Evolutionary conservation across 2,888 invertebrate species (phyloP).

Genomic region (Pemphredon lugubris): DNA sequence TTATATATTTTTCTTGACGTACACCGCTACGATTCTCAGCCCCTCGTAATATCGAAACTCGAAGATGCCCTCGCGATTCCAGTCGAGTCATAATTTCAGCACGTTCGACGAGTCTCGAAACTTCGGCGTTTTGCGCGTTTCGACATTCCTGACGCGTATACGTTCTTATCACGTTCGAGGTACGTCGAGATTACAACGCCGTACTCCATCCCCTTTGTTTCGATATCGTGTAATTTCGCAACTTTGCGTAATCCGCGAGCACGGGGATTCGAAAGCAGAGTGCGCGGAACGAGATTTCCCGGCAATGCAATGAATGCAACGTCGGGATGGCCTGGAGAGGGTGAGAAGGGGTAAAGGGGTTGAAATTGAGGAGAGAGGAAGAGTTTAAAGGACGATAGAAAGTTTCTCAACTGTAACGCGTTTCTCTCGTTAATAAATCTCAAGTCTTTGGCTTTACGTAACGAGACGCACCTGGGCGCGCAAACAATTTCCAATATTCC

Average conservation of each 20-base stretch:
- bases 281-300: slow-evolving; percentile 44
- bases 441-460: background rate
- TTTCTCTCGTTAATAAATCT: background rate
- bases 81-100: slow-evolving; percentile 27
- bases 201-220: slow-evolving; percentile 38
- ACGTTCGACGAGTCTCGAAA: slow-evolving; percentile 37
- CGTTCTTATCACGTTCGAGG: slow-evolving; percentile 30
- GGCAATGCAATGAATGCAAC: slow-evolving; percentile 9
- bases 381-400: slow-evolving; percentile 30
- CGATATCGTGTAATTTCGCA: slow-evolving; percentile 58
- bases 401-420: slow-evolving; percentile 5
- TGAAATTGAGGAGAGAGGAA: slow-evolving; percentile 1
- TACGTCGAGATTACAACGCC: slow-evolving; percentile 37
- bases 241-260: slow-evolving; percentile 47
- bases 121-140: slow-evolving; percentile 22
- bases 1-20: too few relatives aligned
- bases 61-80: too few relatives aligned
- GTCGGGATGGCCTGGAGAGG: slow-evolving; percentile 17
- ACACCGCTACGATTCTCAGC: too few relatives aligned
- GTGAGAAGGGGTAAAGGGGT: slow-evolving; percentile 10
- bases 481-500: too few relatives aligned
- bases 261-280: slow-evolving; percentile 41
- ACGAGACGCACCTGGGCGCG: too few relatives aligned
- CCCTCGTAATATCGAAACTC: too few relatives aligned
- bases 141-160: slow-evolving; percentile 36